Percentiles rank a stretch among this genome's conserved stretches.
Evolutionary conservation across 2,888 invertebrate species (phyloP).

Genomic region (Tenthredo scrophulariae): DNA sequence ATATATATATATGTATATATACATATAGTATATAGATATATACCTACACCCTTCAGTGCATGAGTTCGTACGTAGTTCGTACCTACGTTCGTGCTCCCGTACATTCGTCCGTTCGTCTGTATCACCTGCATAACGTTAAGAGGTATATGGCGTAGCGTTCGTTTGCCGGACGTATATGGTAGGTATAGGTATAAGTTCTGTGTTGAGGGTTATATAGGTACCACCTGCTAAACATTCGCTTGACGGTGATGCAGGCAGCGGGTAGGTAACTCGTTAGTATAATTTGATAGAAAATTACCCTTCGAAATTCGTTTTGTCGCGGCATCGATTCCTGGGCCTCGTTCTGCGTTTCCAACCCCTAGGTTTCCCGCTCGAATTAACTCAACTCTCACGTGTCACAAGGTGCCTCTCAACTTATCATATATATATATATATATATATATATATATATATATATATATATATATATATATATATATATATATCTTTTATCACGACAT

Average conservation of each 20-base stretch:
- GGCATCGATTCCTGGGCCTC: slow-evolving; percentile 34
- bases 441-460: neutral
- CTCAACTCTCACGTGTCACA: slow-evolving; percentile 23
- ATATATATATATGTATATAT: neutral
- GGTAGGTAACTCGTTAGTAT: slow-evolving; percentile 50
- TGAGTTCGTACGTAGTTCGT: neutral
- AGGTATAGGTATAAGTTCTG: slow-evolving; percentile 36
- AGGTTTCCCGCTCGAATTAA: slow-evolving; percentile 4
- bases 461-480: neutral
- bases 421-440: neutral
- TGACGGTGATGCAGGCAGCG: slow-evolving; percentile 27
- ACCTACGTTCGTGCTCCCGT: slow-evolving; percentile 2
- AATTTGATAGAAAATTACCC: slow-evolving; percentile 51
- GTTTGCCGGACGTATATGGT: slow-evolving; percentile 34
- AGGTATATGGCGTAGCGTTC: neutral
- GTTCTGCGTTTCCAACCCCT: neutral
- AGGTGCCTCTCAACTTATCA: neutral
- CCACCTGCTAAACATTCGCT: slow-evolving; percentile 63
- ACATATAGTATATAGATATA: neutral
- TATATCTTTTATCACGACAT: neutral
- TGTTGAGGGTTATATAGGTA: slow-evolving; percentile 56
- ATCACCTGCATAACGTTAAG: slow-evolving; percentile 64
- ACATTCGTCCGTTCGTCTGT: slow-evolving; percentile 52
- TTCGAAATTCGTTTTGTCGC: slow-evolving; percentile 50
- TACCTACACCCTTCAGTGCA: neutral